Evolutionary conservation across 1,140 invertebrate species (phyloP), one percentile per base, ranked within the genome.

Genomic region (Cecropterus lyciades): DNA sequence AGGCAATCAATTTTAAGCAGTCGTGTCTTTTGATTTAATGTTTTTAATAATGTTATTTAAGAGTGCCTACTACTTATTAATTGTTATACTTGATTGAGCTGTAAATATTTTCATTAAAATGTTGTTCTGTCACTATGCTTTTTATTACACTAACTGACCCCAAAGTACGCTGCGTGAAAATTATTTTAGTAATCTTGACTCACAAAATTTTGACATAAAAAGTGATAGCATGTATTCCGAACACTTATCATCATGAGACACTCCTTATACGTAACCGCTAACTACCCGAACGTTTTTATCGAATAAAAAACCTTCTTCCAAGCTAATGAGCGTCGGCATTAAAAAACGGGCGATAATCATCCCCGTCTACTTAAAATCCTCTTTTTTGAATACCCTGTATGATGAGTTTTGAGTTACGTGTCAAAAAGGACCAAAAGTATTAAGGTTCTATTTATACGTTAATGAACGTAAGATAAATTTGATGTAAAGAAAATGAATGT

Each of bases 291-390:
- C 27, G 8, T 64, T 65, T 65, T 53, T 37, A 65, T 56, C 27
- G 13, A 14, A 17, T 37, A 65, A 20, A 65, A 65, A 65, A 66
- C 42, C 53, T 33, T 24, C 14, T 42, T 60, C 17, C 24, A 51
- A 20, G 14, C 49, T 85, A 83, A 86, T 73, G 77, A 84, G 73
- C 43, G 53, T 52, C 30, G 65, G 75, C 72, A 74, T 84, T 79
- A 84, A 73, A 56, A 66, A 68, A 65, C 46, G 69, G 67, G 77
- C 70, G 80, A 84, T 84, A 82, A 85, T 82, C 73, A 80, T 57
- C 60, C 73, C 56, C 60, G 59, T 75, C 59, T 56, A 56, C 48
- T 82, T 87, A 82, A 69, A 46, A 37, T 65, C 66, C 37, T 77
- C 64, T 73, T 84, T 82, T 80, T 78, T 71, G 62, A 76, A 76